Evolutionary conservation across 2,113 vertebrate genomes (phyloP), one percentile per base, ranked within the genome.

Genomic region (Daphoenositta chrysoptera): DNA sequence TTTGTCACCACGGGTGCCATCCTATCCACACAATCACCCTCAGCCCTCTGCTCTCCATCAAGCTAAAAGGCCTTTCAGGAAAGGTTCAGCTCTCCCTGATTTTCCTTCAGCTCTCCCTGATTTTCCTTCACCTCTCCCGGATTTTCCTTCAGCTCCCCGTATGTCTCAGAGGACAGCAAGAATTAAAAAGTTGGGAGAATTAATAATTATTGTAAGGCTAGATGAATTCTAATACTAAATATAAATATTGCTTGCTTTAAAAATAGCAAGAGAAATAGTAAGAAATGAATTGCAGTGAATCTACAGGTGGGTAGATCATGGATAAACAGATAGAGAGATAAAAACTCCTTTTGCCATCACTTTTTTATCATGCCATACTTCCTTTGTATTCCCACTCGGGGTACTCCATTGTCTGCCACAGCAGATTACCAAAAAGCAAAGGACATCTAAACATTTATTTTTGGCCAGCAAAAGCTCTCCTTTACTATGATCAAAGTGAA

Each of bases 1-100:
- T 83, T 91, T 72, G 57, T 92, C 72, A 84, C 63, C 57, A 35
- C 92, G 60, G 64, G n/a, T 78, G 14, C 83, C 65, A 42, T 79
- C 87, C 90, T 71, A 51, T 60, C 56, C 78, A 63, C 92, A 84
- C 61, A 61, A 58, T 85, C 81, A 23, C 86, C 76, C 56, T 23
- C 84, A 40, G 30, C 73, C 51, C 60, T 80, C 6, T 51, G 56
- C 71, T 77, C 88, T 92, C 69, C 79, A 82, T 33, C 90, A 88
- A 30, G 50, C 14, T 83, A 65, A 87, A 83, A 69, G 54, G 61
- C 42, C 50, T 87, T 53, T 37, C 77, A 70, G 87, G 51, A 75
- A 84, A 87, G 64, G 23, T 44, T 68, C 53, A 8, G 44, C 30
- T 60, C 70, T 58, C 30, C 61, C 21, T 3, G 42, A 3, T 39